Percentiles rank a stretch among this genome's conserved stretches.
Conservation (phyloP, 92 coral and sea anemone species). For the Phenganax subtilis region DNA sequence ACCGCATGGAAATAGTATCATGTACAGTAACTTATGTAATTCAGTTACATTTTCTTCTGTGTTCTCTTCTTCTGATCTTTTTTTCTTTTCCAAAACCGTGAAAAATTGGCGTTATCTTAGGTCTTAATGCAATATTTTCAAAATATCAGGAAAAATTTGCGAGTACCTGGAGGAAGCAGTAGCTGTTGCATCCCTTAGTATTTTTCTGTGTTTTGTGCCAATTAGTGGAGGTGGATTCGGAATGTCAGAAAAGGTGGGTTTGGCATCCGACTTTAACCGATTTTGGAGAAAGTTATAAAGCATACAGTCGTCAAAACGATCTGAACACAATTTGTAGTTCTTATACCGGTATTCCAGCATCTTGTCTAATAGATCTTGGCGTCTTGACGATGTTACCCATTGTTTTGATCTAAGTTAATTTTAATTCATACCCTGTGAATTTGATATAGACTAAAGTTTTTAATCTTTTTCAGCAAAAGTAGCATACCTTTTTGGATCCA, state of each 20-base stretch:
- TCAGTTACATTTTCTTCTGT: too few relatives aligned
- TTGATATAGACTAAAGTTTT: neutral
- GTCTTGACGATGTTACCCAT: neutral
- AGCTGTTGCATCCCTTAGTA: too few relatives aligned
- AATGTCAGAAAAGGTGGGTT: neutral
- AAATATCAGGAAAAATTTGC: too few relatives aligned
- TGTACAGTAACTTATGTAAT: too few relatives aligned
- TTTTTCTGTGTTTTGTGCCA: neutral
- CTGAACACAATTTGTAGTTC: neutral
- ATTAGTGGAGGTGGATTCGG: neutral
- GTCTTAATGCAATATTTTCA: too few relatives aligned
- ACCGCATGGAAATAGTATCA: too few relatives aligned
- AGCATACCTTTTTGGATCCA: neutral
- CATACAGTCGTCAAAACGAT: neutral
- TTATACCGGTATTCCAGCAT: neutral
- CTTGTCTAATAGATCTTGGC: neutral
- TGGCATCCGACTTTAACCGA: conserved; percentile 6
- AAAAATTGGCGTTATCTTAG: too few relatives aligned
- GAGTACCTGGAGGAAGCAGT: too few relatives aligned
- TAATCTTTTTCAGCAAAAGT: too few relatives aligned
- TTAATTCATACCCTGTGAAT: neutral
- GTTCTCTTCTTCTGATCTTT: too few relatives aligned
- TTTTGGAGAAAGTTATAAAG: neutral
- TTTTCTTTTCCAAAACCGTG: too few relatives aligned
- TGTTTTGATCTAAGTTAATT: neutral